Evolutionary conservation across 2,113 vertebrate genomes (phyloP), one percentile per base, ranked within the genome.

Genomic region (Bujurquina vittata): DNA sequence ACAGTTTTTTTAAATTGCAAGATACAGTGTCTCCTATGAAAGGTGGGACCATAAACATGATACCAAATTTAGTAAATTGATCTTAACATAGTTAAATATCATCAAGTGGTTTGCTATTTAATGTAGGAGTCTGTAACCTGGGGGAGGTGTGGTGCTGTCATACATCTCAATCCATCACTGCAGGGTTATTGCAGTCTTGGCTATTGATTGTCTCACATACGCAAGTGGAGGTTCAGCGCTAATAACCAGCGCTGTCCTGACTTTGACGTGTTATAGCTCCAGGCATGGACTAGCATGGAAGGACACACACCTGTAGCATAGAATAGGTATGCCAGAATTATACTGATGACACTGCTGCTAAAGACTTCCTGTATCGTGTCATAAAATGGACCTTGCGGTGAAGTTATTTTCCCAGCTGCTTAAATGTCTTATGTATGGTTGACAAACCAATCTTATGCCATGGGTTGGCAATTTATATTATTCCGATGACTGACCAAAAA

Each of bases 171-270:
- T 79, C 46, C 49, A 79, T 55, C 75, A 82, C 49, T 63, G 59
- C 20, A 40, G 20, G 37, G 4, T 52, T 67, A 22, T 37, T 67
- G 58, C 26, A 40, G n/a, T 56, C 43, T 46, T 54, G 33, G 60
- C 20, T 81, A 88, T 81, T 75, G 80, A 86, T 43, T 73, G 31
- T 37, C 75, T 79, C 61, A 63, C 37, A 58, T 10, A 33, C 9
- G 20, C 18, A 72, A 52, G 26, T 77, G 57, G 59, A 10, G 29
- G 37, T 54, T 72, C 46, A 75, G 57, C 18, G 10, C 74, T 62
- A 69, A 81, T 0, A 74, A 55, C 63, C 60, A n/a, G 20, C 5
- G 7, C 31, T 49, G 18, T 31, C 49, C 60, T 5, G 67, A 33
- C 18, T 54, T 54, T 4, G 26, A 72, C 67, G 33, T 72, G 67